Evolutionary conservation across 64 coral and sea anemone genomes (phyloP).

Genomic region (Pachyseris speciosa): DNA sequence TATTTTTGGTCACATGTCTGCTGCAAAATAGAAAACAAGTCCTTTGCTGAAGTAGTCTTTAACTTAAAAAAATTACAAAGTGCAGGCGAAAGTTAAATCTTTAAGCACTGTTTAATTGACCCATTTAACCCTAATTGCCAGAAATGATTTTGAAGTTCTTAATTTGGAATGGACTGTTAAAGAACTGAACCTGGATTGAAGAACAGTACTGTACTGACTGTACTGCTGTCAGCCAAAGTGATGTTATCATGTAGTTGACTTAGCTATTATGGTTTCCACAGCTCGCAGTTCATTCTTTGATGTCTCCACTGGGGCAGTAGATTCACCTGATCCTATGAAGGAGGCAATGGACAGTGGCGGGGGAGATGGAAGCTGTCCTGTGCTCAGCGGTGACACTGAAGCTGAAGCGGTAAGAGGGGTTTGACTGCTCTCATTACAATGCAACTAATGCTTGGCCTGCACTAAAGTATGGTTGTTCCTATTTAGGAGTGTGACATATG

Average conservation of each 20-base stretch:
- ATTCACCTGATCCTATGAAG: neutral
- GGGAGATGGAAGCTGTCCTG: slow-evolving; percentile 67
- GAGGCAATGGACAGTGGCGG: neutral
- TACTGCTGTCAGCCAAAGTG: no score
- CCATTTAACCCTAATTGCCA: no score
- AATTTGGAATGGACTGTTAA: no score
- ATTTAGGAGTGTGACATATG: slow-evolving; percentile 84
- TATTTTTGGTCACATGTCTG: no score
- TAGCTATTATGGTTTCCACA: neutral
- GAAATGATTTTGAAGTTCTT: no score
- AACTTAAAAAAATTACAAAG: no score
- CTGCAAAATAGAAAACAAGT: no score
- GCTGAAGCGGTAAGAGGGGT: slow-evolving; percentile 55
- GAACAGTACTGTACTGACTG: no score
- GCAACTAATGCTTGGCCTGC: neutral
- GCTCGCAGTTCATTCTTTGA: slow-evolving; percentile 92
- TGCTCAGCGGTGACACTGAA: slow-evolving; percentile 27
- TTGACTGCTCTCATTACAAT: neutral
- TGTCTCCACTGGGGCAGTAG: neutral
- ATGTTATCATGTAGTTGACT: neutral
- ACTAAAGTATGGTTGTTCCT: neutral
- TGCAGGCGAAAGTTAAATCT: no score
- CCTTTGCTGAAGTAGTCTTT: no score
- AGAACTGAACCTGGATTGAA: neutral
- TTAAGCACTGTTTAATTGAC: no score